These are phyloP conservation scores for Copsychus sechellarum DNA, from an alignment of 2,113 vertebrate genomes.

Conservation along the genomic window DNA sequence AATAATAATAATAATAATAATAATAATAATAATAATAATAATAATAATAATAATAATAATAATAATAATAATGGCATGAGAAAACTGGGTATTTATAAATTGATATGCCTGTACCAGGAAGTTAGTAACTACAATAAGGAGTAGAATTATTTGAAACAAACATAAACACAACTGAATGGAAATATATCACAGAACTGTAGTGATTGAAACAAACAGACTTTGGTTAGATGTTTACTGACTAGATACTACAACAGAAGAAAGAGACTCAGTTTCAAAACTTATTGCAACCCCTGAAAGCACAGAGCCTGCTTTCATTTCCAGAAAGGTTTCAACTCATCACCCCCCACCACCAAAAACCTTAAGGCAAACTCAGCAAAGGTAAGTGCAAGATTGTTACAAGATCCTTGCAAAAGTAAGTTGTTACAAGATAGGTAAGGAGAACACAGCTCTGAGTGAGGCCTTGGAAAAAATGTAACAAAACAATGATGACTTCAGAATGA, in stretches of 20 bases:
- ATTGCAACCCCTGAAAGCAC: background rate
- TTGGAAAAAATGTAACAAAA: background rate
- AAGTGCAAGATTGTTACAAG: background rate
- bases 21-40: background rate
- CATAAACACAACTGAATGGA: background rate
- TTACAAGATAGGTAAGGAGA: background rate
- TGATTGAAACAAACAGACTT: background rate
- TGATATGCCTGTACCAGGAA: background rate
- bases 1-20: background rate
- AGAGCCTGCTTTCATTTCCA: background rate
- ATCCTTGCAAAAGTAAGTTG: background rate
- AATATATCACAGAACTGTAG: background rate
- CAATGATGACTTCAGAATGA: background rate
- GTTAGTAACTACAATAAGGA: background rate
- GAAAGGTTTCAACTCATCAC: background rate
- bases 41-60: background rate
- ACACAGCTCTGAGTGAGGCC: background rate
- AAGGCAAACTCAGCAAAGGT: background rate
- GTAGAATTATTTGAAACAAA: background rate
- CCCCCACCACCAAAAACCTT: fast-evolving
- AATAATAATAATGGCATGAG: background rate
- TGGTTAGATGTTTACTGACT: background rate
- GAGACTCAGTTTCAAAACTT: background rate
- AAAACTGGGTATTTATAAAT: background rate
- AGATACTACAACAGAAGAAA: background rate